Conservation (phyloP, 2,888 invertebrate genomes). For the Nebria brevicollis region DNA sequence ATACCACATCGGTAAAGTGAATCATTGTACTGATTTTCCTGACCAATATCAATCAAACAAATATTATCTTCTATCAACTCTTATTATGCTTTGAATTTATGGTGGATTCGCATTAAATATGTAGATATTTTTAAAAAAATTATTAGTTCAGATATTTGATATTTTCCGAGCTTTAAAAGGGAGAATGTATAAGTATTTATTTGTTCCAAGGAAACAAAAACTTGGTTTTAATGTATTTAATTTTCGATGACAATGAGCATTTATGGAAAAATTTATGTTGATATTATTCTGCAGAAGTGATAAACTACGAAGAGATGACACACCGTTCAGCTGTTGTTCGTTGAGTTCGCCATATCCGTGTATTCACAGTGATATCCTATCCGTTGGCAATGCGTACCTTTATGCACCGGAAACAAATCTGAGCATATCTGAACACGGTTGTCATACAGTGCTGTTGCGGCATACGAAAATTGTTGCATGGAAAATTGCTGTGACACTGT, state of each 20-base stretch:
- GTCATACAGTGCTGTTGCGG: constrained; percentile 55
- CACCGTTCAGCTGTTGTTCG: constrained; percentile 73
- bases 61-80: neutral
- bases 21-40: no score
- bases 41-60: neutral
- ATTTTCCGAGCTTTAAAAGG: neutral
- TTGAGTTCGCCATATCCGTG: constrained; percentile 67
- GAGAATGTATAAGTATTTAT: neutral
- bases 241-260: neutral
- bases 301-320: constrained; percentile 61
- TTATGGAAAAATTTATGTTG: neutral
- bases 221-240: neutral
- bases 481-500: constrained; percentile 44
- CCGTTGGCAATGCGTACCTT: constrained; percentile 66
- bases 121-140: neutral
- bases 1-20: neutral
- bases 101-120: neutral
- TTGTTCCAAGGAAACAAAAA: neutral
- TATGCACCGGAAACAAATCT: constrained; percentile 64
- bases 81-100: neutral
- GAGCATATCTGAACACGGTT: constrained; percentile 59
- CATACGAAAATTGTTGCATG: constrained; percentile 57
- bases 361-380: constrained; percentile 69
- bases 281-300: neutral
- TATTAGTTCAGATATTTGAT: neutral